Percentiles rank a stretch among this genome's conserved stretches.
phyloP scores from a whole-genome alignment of 2,888 invertebrate species.

The Eristalinus sepulchralis region DNA sequence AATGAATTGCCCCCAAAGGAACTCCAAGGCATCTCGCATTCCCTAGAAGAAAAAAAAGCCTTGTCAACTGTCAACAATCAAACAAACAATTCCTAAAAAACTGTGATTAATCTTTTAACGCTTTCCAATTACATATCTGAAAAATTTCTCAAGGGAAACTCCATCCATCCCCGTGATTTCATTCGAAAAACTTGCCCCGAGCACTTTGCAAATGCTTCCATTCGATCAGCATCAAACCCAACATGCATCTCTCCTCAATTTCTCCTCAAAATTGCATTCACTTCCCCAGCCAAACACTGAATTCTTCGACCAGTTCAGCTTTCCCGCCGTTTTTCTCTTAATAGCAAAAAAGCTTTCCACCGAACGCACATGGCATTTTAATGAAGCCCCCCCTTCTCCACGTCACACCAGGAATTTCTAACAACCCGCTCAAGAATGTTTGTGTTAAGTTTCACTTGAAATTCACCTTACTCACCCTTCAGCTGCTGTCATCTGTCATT shows the following conservation, averaged over 20 bases:
- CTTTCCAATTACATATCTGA: background rate
- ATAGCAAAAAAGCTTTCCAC: conserved; percentile 43
- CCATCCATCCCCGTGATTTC: background rate
- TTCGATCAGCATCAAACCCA: no score
- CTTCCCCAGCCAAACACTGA: background rate
- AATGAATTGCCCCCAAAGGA: background rate
- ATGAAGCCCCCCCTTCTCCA: background rate
- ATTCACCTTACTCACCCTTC: conserved; percentile 28
- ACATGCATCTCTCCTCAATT: background rate
- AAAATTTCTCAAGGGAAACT: background rate
- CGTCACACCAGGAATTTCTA: conserved; percentile 54
- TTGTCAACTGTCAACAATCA: background rate
- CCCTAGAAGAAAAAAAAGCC: background rate
- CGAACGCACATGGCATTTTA: conserved; percentile 50
- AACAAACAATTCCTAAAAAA: background rate
- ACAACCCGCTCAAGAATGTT: background rate
- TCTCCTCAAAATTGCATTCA: conserved; percentile 44
- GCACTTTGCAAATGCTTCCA: background rate
- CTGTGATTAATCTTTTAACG: background rate
- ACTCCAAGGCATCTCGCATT: background rate
- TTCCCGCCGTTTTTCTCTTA: conserved; percentile 23
- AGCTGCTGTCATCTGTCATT: background rate
- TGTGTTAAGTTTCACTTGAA: conserved; percentile 33
- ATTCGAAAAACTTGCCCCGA: background rate
- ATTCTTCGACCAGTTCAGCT: background rate